Evolutionary conservation across 2,888 invertebrate species (phyloP).

Genomic region (Drosophila merina): DNA sequence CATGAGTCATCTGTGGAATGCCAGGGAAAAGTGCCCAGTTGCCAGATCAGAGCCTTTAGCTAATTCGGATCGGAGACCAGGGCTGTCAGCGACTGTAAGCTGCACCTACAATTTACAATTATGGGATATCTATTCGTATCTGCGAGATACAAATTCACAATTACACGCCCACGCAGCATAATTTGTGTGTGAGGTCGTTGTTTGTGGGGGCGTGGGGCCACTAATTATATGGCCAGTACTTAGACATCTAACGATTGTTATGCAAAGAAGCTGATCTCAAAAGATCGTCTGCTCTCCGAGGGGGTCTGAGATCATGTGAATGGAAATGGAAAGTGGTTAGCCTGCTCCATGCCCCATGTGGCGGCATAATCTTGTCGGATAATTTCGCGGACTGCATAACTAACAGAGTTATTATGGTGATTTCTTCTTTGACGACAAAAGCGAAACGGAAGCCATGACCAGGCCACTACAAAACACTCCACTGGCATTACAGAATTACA

Average conservation of each 20-base stretch:
- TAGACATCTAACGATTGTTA: slow-evolving; percentile 52
- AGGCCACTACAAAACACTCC: slow-evolving; percentile 24
- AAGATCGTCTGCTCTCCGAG: slow-evolving; percentile 14
- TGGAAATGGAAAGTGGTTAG: slow-evolving; percentile 49
- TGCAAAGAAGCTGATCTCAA: slow-evolving; percentile 63
- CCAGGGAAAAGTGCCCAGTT: slow-evolving; percentile 43
- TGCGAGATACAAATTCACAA: slow-evolving; percentile 53
- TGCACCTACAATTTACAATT: slow-evolving; percentile 54
- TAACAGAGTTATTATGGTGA: slow-evolving; percentile 45
- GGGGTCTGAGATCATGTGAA: slow-evolving; percentile 43
- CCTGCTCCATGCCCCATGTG: not conserved
- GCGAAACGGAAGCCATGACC: slow-evolving; percentile 47
- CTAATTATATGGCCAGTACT: slow-evolving; percentile 57
- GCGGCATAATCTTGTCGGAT: slow-evolving; percentile 17
- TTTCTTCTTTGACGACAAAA: slow-evolving; percentile 37
- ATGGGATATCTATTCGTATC: slow-evolving; percentile 56
- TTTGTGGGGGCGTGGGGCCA: slow-evolving; percentile 35
- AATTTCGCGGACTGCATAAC: slow-evolving; percentile 42
- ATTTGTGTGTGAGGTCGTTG: slow-evolving; percentile 29
- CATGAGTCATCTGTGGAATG: slow-evolving; percentile 64
- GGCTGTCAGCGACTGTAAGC: slow-evolving; percentile 44
- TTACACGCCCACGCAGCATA: slow-evolving; percentile 57
- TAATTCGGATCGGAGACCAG: slow-evolving; percentile 29
- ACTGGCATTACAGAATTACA: slow-evolving; percentile 29
- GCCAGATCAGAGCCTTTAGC: slow-evolving; percentile 10